phyloP scores from a whole-genome alignment of 1,140 invertebrate species.

The Mamestra configurata region DNA sequence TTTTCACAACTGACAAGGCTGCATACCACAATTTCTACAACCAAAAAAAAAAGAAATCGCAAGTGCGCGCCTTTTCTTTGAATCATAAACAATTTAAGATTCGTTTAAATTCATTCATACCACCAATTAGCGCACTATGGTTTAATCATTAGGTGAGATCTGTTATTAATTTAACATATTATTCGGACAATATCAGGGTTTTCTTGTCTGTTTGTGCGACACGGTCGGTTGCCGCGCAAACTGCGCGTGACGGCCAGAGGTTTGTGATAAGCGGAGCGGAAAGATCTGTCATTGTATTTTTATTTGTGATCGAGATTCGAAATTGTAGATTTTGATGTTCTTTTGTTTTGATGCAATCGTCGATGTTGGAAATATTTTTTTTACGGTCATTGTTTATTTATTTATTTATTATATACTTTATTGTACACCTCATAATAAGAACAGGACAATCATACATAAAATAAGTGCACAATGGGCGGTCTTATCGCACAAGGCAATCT shows the following conservation, averaged over 20 bases:
- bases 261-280: constrained; percentile 40
- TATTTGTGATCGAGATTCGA: neutral
- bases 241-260: constrained; percentile 12
- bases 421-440: no score
- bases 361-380: no score
- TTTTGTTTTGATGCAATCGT: constrained; percentile 10
- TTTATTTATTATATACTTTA: no score
- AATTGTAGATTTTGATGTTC: neutral
- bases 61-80: neutral
- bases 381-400: no score
- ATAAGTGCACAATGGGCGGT: no score
- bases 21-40: neutral
- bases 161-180: constrained; percentile 26
- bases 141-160: constrained; percentile 23
- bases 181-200: constrained; percentile 20
- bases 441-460: no score
- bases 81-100: constrained; percentile 1
- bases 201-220: neutral
- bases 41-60: constrained; percentile 7
- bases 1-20: constrained; percentile 5
- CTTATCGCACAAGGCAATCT: no score
- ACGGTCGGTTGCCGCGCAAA: constrained; percentile 33
- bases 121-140: neutral
- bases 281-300: constrained; percentile 24
- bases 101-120: constrained; percentile 4